These are phyloP conservation scores for Cynaeus angustus DNA, from an alignment of 2,888 invertebrate species.

Conservation along the genomic window DNA sequence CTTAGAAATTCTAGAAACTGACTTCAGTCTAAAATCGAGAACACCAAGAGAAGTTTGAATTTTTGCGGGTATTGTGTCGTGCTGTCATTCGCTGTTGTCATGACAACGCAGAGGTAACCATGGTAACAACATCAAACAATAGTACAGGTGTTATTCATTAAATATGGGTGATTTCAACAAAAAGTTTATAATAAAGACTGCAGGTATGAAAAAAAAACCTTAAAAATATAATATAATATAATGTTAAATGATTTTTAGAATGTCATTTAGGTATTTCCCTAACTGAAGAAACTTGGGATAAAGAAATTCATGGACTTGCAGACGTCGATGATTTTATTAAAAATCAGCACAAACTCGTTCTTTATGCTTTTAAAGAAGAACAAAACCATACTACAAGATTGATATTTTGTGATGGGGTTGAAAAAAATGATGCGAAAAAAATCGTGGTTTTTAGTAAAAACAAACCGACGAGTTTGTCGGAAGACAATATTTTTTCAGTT, in stretches of 20 bases:
- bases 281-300: constrained; percentile 60
- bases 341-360: constrained; percentile 70
- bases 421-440: constrained; percentile 48
- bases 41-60: neutral
- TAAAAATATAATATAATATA: constrained; percentile 8
- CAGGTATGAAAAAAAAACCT: constrained; percentile 57
- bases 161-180: constrained; percentile 59
- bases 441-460: constrained; percentile 78
- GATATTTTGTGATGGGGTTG: constrained; percentile 58
- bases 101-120: constrained; percentile 5
- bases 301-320: constrained; percentile 65
- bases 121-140: neutral
- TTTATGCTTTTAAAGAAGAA: constrained; percentile 71
- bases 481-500: constrained; percentile 75
- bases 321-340: constrained; percentile 72
- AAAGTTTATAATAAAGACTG: constrained; percentile 61
- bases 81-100: constrained; percentile 18
- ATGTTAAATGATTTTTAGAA: constrained; percentile 54
- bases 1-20: constrained; percentile 56
- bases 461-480: constrained; percentile 74
- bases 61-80: neutral
- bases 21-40: constrained; percentile 47
- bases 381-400: constrained; percentile 64
- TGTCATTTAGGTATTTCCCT: constrained; percentile 62
- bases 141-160: neutral